These are phyloP conservation scores for Cheirogaleus medius DNA, from an alignment of 2,113 vertebrate genomes.

Conservation along the genomic window DNA sequence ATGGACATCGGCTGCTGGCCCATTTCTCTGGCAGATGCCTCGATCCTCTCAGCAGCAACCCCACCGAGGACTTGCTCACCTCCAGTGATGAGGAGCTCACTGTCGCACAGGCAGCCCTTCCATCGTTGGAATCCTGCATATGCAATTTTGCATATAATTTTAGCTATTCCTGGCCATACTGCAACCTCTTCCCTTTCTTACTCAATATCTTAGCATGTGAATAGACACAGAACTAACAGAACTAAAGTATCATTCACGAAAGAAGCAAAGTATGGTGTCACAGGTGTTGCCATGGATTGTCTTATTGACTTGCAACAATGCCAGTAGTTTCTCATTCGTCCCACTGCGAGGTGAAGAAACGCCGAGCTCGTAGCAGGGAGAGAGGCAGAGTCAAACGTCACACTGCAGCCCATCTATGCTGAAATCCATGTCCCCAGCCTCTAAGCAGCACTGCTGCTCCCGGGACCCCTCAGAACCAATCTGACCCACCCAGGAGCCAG, in stretches of 20 bases:
- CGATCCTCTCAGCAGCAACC: not conserved
- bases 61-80: not conserved
- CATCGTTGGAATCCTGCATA: not conserved
- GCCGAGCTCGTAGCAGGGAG: not conserved
- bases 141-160: not conserved
- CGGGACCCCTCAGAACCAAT: not conserved
- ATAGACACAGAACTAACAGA: not conserved
- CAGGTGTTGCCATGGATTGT: not conserved
- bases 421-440: not conserved
- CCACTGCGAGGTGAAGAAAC: not conserved
- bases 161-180: not conserved
- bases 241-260: not conserved
- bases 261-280: fast-evolving
- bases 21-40: not conserved
- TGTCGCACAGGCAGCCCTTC: not conserved
- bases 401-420: not conserved
- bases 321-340: not conserved
- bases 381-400: not conserved
- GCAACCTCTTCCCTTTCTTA: not conserved
- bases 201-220: not conserved
- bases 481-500: not conserved
- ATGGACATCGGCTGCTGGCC: not conserved
- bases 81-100: not conserved
- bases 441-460: not conserved
- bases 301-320: not conserved